A percentile compares a stretch with the other conserved stretches of the same genome.
Evolutionary conservation across 2,888 invertebrate genomes (phyloP).

Genomic region (Cyaniris semiargus): DNA sequence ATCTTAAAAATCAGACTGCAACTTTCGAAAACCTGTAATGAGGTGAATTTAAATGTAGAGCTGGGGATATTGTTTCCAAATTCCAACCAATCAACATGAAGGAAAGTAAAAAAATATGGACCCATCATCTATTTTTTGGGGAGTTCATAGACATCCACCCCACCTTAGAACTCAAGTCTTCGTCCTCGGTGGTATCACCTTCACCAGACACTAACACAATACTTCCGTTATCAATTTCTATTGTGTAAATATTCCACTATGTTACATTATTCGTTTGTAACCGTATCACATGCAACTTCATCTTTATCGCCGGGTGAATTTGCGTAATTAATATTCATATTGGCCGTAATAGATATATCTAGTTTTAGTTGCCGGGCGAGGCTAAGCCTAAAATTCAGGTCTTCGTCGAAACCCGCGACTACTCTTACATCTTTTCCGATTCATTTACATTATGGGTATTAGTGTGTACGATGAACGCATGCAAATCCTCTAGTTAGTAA

Average conservation of each 20-base stretch:
- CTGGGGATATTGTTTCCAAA: neutral
- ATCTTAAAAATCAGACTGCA: neutral
- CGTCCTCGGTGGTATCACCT: neutral
- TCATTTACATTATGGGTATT: neutral
- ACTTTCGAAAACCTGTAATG: neutral
- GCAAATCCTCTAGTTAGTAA: neutral
- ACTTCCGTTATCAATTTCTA: conserved; percentile 12
- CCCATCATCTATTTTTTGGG: too few relatives aligned
- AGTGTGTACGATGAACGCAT: neutral
- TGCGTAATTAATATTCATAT: conserved; percentile 11
- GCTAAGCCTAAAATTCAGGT: conserved; percentile 6
- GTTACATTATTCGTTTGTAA: conserved; percentile 7
- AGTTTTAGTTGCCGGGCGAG: neutral
- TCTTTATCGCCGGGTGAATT: conserved; percentile 3
- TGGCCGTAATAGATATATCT: neutral
- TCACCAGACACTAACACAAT: neutral
- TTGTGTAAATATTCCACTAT: conserved; percentile 2
- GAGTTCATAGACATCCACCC: too few relatives aligned
- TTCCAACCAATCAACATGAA: too few relatives aligned
- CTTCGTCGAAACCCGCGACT: neutral
- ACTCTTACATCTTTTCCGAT: neutral
- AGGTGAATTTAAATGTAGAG: neutral
- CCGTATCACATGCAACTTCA: conserved; percentile 15
- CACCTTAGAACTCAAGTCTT: neutral
- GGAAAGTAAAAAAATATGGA: too few relatives aligned